Conservation (phyloP, 2,113 vertebrate species). For the Tenebrosternarchus preto region DNA sequence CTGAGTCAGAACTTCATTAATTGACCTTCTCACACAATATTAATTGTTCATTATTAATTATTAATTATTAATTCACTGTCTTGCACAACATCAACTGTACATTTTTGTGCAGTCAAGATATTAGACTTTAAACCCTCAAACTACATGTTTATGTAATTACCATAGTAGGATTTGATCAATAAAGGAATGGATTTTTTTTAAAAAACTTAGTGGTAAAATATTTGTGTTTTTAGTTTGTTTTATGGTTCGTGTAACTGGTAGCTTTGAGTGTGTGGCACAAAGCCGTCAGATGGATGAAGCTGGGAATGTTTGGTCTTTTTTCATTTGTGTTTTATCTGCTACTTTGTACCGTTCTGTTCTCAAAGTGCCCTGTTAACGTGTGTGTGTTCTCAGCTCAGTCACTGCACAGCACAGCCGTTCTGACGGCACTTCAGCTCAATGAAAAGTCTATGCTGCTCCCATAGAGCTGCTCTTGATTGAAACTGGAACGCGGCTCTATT, state of each 20-base stretch:
- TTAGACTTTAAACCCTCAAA: background rate
- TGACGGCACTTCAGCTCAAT: background rate
- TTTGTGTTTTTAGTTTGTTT: no score
- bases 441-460: background rate
- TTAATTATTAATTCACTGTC: conserved; percentile 64
- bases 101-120: conserved; percentile 27
- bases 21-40: conserved; percentile 51
- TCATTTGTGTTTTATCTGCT: no score
- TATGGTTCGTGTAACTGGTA: background rate
- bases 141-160: background rate
- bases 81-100: conserved; percentile 42
- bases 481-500: no score
- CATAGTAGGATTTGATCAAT: background rate
- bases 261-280: background rate
- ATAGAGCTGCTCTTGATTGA: background rate
- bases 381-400: background rate
- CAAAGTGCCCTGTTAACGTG: background rate
- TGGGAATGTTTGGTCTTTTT: no score
- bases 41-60: no score
- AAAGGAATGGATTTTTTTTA: background rate
- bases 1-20: conserved; percentile 65
- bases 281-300: no score
- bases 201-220: no score
- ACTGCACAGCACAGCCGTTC: background rate
- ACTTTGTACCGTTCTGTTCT: no score